These are phyloP conservation scores for Caranx melampygus DNA, from an alignment of 2,113 vertebrate genomes.

Conservation along the genomic window DNA sequence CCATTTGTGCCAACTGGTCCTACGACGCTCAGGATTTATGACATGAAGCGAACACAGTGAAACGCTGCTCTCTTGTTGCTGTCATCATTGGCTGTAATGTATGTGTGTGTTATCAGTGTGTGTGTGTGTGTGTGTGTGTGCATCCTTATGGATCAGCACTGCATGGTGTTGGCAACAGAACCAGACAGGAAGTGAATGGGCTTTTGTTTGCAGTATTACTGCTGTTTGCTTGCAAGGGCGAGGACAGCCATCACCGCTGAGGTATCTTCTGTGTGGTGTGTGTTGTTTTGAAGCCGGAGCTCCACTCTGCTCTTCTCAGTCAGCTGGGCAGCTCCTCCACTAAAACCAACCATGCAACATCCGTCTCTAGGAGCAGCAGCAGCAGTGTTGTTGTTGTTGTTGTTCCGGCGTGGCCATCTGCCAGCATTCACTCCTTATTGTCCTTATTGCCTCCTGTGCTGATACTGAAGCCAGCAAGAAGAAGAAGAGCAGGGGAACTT, in stretches of 20 bases:
- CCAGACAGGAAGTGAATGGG: constrained; percentile 43
- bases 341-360: constrained; percentile 40
- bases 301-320: constrained; percentile 24
- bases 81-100: constrained; percentile 15
- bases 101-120: constrained; percentile 2
- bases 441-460: constrained; percentile 30
- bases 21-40: not conserved
- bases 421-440: constrained; percentile 23
- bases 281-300: constrained; percentile 23
- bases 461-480: constrained; percentile 12
- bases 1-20: not conserved
- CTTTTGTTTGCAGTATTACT: constrained; percentile 47
- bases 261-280: constrained; percentile 31
- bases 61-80: constrained; percentile 7
- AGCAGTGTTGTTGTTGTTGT: constrained; percentile 3
- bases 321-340: constrained; percentile 39
- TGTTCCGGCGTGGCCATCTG: constrained; percentile 28
- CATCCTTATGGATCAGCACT: not conserved
- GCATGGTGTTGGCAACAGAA: constrained; percentile 19
- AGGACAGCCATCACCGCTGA: not conserved
- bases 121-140: constrained; percentile 14
- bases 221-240: constrained; percentile 8
- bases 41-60: not conserved
- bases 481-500: not conserved
- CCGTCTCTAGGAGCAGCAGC: constrained; percentile 14